Evolutionary conservation across 2,797 vertebrate species (phyloP).

Genomic region (Scomberomorus guttatus): DNA sequence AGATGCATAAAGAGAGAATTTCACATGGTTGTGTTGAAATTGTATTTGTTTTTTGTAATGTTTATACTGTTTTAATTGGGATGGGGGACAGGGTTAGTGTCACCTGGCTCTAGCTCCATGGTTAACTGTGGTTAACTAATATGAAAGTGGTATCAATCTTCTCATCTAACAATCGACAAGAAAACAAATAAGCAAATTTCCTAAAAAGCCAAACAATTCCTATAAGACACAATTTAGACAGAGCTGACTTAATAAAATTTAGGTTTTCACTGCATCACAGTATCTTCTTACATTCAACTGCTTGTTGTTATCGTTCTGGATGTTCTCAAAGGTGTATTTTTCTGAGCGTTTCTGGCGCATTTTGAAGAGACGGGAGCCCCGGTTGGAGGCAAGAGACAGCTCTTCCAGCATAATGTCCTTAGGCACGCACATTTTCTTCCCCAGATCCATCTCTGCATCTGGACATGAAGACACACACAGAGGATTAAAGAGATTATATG

Average conservation of each 20-base stretch:
- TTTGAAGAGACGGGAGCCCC: constrained; percentile 96
- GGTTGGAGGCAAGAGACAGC: constrained; percentile 92
- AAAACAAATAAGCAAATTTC: too few species aligned
- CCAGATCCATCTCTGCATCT: constrained; percentile 91
- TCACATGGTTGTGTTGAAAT: too few species aligned
- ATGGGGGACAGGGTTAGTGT: too few species aligned
- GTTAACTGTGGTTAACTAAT: too few species aligned
- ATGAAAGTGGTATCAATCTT: not conserved
- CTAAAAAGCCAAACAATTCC: not conserved
- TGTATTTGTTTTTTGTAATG: too few species aligned
- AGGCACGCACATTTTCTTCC: constrained; percentile 93
- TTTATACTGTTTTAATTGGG: too few species aligned
- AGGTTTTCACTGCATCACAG: not conserved
- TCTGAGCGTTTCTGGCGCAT: constrained; percentile 95
- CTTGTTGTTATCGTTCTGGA: constrained; percentile 88
- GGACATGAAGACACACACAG: constrained; percentile 36
- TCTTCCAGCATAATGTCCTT: constrained; percentile 99
- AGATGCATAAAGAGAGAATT: too few species aligned
- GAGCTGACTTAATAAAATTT: too few species aligned
- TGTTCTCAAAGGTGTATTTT: constrained; percentile 96
- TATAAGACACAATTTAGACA: not conserved
- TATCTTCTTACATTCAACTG: constrained; percentile 88
- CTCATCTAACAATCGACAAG: too few species aligned
- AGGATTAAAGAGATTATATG: constrained; percentile 9
- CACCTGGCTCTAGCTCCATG: too few species aligned